phyloP scores from a whole-genome alignment of 2,797 vertebrate species.

The Gymnothorax javanicus region DNA sequence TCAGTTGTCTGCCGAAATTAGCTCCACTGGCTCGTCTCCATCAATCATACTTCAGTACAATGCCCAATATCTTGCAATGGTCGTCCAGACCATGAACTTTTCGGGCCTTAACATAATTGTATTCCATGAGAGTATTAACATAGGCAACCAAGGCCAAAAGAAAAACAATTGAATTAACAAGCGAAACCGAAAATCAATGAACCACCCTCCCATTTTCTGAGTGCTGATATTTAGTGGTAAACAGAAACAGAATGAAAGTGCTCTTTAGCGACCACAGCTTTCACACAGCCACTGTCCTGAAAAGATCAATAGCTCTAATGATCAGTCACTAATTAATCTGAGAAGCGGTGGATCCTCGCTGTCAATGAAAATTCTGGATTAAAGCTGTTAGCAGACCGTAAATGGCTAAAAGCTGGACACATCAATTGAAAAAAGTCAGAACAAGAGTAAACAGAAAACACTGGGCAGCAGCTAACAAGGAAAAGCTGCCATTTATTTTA shows the following conservation, averaged over 20 bases:
- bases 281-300: not conserved
- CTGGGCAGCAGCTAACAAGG: not conserved
- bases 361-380: conserved; percentile 60
- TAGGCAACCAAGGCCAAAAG: not conserved
- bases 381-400: conserved; percentile 39
- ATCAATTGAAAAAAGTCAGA: not conserved
- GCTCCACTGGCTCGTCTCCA: not conserved
- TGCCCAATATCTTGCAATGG: not conserved
- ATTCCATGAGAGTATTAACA: not conserved
- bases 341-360: conserved; percentile 50
- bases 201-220: not conserved
- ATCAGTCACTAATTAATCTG: conserved; percentile 67
- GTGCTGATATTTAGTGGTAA: not conserved
- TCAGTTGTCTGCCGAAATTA: too few species aligned
- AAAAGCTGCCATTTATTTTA: not conserved
- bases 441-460: not conserved
- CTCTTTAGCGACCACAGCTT: not conserved
- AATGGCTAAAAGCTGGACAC: conserved; percentile 13
- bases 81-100: not conserved
- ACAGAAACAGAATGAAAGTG: not conserved
- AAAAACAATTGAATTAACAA: not conserved
- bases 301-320: conserved; percentile 73
- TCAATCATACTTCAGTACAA: not conserved
- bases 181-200: not conserved
- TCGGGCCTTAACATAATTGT: not conserved